A percentile compares a stretch with the other conserved stretches of the same genome.
Conservation (phyloP, 2,888 invertebrate genomes). For the Hipparchia sbordonii region DNA sequence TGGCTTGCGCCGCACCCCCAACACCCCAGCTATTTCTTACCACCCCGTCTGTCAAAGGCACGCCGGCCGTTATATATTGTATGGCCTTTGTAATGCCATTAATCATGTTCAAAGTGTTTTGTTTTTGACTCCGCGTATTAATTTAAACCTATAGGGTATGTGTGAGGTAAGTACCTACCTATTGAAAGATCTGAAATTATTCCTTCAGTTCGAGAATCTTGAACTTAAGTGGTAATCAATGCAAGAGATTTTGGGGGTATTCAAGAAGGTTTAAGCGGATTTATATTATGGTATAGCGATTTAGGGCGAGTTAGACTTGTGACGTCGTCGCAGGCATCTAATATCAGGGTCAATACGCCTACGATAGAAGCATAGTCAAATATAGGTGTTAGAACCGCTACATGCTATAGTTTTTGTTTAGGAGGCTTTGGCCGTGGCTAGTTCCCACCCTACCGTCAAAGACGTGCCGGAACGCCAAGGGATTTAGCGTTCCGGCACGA, state of each 20-base stretch:
- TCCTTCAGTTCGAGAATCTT: neutral
- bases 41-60: conserved; percentile 68
- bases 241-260: neutral
- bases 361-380: no score
- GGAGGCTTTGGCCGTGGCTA: no score
- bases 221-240: conserved; percentile 7
- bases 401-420: no score
- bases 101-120: conserved; percentile 66
- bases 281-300: no score
- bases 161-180: conserved; percentile 22
- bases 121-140: conserved; percentile 65
- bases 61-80: conserved; percentile 69
- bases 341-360: no score
- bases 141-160: conserved; percentile 52
- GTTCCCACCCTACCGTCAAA: no score
- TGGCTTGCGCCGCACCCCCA: conserved; percentile 42
- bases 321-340: no score
- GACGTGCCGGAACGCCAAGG: no score
- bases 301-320: no score
- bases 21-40: conserved; percentile 50
- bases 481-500: no score
- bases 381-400: no score
- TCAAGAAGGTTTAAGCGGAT: neutral
- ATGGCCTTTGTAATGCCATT: conserved; percentile 73
- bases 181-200: conserved; percentile 30